These are phyloP conservation scores for Eumaeus atala DNA, from an alignment of 1,140 invertebrate species.

Conservation along the genomic window DNA sequence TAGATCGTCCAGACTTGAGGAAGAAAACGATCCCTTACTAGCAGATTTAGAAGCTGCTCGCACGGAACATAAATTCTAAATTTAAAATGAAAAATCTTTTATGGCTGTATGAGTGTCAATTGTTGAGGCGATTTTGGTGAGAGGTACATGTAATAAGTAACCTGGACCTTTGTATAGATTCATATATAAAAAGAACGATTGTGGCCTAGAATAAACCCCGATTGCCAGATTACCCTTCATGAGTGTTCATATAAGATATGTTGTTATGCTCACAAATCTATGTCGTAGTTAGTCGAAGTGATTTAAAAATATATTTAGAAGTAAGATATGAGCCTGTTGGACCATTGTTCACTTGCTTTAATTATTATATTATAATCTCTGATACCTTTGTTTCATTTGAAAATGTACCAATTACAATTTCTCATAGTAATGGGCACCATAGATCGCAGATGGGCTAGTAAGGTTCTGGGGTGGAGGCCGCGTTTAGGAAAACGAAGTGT, in stretches of 20 bases:
- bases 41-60: conserved; percentile 74
- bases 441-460: too few relatives aligned
- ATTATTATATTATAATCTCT: conserved; percentile 35
- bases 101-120: conserved; percentile 7
- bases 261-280: conserved; percentile 46
- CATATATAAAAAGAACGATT: background rate
- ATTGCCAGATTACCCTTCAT: conserved; percentile 16
- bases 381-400: conserved; percentile 9
- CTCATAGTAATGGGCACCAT: too few relatives aligned
- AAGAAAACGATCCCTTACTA: conserved; percentile 77
- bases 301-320: conserved; percentile 50
- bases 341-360: conserved; percentile 68
- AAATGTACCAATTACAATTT: too few relatives aligned
- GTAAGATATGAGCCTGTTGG: conserved; percentile 62
- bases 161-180: conserved; percentile 6
- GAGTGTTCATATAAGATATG: conserved; percentile 26
- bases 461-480: too few relatives aligned
- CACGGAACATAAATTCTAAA: conserved; percentile 65
- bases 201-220: conserved; percentile 21
- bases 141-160: background rate
- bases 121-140: conserved; percentile 17
- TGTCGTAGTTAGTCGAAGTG: conserved; percentile 53
- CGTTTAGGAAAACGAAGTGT: too few relatives aligned
- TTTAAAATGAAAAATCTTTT: conserved; percentile 14
- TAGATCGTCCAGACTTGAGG: conserved; percentile 68